Evolutionary conservation across 2,797 vertebrate species (phyloP).

Genomic region (Notolabrus celidotus): DNA sequence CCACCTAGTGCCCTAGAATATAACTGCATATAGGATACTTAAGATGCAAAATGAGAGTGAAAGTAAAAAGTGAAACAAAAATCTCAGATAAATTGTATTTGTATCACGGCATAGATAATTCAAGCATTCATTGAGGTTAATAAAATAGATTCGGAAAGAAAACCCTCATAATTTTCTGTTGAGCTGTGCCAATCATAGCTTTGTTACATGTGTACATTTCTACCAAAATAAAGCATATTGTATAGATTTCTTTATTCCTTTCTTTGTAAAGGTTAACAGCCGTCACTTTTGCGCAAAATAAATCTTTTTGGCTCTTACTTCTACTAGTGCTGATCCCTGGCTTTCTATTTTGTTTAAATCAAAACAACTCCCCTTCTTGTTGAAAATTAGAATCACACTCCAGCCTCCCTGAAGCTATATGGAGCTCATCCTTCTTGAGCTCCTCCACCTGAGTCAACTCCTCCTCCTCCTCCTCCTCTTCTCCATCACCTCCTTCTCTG

Average conservation of each 20-base stretch:
- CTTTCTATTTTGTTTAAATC: slow-evolving; percentile 30
- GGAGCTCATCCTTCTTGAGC: slow-evolving; percentile 23
- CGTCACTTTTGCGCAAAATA: slow-evolving; percentile 29
- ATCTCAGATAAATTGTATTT: slow-evolving; percentile 14
- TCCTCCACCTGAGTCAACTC: slow-evolving; percentile 50
- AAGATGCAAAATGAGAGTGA: not conserved
- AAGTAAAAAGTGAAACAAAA: slow-evolving; percentile 5
- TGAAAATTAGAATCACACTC: slow-evolving; percentile 78
- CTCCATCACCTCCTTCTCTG: no score
- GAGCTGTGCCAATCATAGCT: not conserved
- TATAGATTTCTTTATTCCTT: not conserved
- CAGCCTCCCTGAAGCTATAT: slow-evolving; percentile 47
- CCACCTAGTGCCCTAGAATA: slow-evolving; percentile 64
- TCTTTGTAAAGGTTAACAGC: slow-evolving; percentile 22
- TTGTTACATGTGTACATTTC: not conserved
- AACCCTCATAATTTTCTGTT: slow-evolving; percentile 35
- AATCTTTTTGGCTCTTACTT: slow-evolving; percentile 42
- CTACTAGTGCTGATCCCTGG: slow-evolving; percentile 23
- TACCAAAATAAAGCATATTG: not conserved
- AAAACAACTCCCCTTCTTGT: slow-evolving; percentile 64
- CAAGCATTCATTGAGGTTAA: slow-evolving; percentile 27
- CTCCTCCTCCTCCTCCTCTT: slow-evolving; percentile 22
- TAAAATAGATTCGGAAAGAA: slow-evolving; percentile 18
- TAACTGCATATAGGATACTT: slow-evolving; percentile 20
- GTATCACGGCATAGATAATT: slow-evolving; percentile 43